These are phyloP conservation scores for Cenopis cana DNA, from an alignment of 2,888 invertebrate species.

Conservation along the genomic window DNA sequence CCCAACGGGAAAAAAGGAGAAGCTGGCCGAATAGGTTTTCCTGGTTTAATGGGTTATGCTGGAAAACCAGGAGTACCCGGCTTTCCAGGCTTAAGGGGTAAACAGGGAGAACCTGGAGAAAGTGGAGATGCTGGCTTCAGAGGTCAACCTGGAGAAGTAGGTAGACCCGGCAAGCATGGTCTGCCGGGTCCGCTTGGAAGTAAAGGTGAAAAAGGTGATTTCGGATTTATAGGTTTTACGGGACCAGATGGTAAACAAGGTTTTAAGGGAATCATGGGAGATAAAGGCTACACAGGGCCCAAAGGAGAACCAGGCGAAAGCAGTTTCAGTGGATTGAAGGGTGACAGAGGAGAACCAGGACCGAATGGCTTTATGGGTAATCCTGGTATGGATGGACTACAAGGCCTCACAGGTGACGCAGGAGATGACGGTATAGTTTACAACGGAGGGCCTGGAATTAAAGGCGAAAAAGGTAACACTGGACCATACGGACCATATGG, in stretches of 20 bases:
- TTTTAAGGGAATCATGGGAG: slow-evolving; percentile 79
- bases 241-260: slow-evolving; percentile 65
- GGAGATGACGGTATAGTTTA: slow-evolving; percentile 84
- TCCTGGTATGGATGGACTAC: slow-evolving; percentile 64
- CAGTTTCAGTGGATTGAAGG: slow-evolving; percentile 86
- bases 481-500: slow-evolving; percentile 84
- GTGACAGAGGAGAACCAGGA: slow-evolving; percentile 81
- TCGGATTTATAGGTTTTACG: slow-evolving; percentile 51
- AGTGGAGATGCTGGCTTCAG: too few species aligned
- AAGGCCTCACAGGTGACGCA: slow-evolving; percentile 84
- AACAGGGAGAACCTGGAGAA: slow-evolving; percentile 63
- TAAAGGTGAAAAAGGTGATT: slow-evolving; percentile 62
- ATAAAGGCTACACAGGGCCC: slow-evolving; percentile 81
- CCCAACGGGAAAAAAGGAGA: slow-evolving; percentile 85
- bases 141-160: slow-evolving; percentile 83
- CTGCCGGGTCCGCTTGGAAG: slow-evolving; percentile 86
- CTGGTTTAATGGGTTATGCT: slow-evolving; percentile 68
- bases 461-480: slow-evolving; percentile 86
- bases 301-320: slow-evolving; percentile 86
- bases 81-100: slow-evolving; percentile 68
- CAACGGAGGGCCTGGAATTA: slow-evolving; percentile 79
- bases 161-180: too few species aligned
- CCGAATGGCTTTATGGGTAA: slow-evolving; percentile 79
- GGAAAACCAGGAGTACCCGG: slow-evolving; percentile 76
- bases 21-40: slow-evolving; percentile 70